phyloP scores from a whole-genome alignment of 2,888 invertebrate species.

The Trilocha varians region DNA sequence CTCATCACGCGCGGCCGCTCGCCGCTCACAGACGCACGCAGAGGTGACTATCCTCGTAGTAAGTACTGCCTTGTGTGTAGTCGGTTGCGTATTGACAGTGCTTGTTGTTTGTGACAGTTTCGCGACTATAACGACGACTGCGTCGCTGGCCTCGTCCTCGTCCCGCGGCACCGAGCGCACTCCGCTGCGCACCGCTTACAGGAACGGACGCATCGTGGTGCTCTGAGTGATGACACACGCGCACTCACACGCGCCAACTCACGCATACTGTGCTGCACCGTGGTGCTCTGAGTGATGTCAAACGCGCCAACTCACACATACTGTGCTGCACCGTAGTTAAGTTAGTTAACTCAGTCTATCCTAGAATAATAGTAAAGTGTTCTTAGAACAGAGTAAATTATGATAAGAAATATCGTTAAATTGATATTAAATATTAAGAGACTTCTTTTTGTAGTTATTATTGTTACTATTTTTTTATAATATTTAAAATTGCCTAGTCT shows the following conservation, averaged over 20 bases:
- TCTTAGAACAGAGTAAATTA: too few relatives aligned
- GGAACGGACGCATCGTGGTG: constrained; percentile 33
- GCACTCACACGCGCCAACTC: too few relatives aligned
- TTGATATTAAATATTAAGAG: too few relatives aligned
- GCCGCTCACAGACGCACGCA: constrained; percentile 5
- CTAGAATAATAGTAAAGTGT: too few relatives aligned
- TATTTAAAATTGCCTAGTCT: too few relatives aligned
- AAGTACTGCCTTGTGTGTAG: not conserved
- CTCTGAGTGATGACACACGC: constrained; percentile 14
- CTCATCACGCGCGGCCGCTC: constrained; percentile 8
- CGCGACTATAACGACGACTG: constrained; percentile 5
- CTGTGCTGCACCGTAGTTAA: constrained; percentile 35
- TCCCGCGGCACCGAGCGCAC: constrained; percentile 20
- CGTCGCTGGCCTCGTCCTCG: constrained; percentile 7
- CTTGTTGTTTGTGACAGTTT: not conserved
- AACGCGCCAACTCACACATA: too few relatives aligned
- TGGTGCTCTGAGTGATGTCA: constrained; percentile 20
- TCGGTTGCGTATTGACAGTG: too few relatives aligned
- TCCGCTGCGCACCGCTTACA: constrained; percentile 30
- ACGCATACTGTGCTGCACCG: too few relatives aligned
- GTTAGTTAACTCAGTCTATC: too few relatives aligned
- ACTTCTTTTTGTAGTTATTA: too few relatives aligned
- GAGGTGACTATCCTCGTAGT: not conserved
- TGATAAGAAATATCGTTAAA: too few relatives aligned
- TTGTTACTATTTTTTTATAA: too few relatives aligned